phyloP scores from a whole-genome alignment of 1,140 invertebrate species.

The Micrasema minimum region DNA sequence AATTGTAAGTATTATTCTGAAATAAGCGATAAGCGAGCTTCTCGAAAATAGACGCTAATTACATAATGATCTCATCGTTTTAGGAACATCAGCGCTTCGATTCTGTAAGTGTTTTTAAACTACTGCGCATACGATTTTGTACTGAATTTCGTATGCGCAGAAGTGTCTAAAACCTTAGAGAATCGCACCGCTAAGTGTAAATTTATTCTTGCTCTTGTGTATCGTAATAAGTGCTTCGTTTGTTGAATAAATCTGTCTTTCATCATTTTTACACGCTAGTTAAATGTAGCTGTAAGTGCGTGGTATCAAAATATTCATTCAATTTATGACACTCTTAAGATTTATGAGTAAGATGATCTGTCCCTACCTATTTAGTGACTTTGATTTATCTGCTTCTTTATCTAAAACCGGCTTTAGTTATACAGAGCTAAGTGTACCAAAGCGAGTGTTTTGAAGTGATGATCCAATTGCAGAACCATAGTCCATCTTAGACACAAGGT shows the following conservation, averaged over 20 bases:
- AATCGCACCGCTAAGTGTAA: not conserved
- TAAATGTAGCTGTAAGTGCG: not conserved
- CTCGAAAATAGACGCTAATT: not conserved
- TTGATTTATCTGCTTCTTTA: conserved; percentile 15
- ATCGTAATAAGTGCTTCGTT: conserved; percentile 2
- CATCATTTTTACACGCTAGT: conserved; percentile 1
- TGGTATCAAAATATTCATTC: conserved; percentile 2
- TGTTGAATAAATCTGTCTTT: conserved; percentile 19
- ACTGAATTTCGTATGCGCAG: no score
- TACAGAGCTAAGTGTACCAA: conserved; percentile 2
- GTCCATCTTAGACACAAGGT: no score
- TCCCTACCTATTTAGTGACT: conserved; percentile 23
- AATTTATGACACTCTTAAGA: conserved; percentile 2
- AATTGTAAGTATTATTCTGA: not conserved
- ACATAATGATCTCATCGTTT: conserved; percentile 14
- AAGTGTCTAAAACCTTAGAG: no score
- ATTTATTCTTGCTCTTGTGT: not conserved
- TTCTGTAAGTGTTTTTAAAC: conserved; percentile 1
- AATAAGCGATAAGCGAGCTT: not conserved
- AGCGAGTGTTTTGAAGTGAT: conserved; percentile 10
- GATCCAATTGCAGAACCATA: conserved; percentile 5
- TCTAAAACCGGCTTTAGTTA: conserved; percentile 18
- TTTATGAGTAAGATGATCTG: not conserved
- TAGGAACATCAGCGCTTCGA: no score
- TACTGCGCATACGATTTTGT: no score